Base-by-base conservation (phyloP, 1,140 invertebrate genomes). In the Philotrypesis tridentata region DNA sequence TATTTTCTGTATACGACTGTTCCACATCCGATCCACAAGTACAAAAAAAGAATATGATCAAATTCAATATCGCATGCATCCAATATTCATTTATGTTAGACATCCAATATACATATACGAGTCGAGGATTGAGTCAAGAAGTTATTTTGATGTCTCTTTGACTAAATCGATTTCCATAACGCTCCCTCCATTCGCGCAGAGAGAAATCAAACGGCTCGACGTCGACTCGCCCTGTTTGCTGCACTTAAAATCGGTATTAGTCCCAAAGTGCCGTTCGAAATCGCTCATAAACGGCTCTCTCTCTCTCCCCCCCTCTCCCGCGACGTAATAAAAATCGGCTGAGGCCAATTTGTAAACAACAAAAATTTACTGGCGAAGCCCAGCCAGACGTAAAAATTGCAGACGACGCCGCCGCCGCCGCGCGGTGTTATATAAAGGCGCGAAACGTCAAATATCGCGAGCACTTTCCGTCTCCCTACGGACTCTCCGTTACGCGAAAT, bases 11-110 rank as follows among this genome's bases (percentile, higher is more conserved):
- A 74, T 74, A 63, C 23, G 55, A 43, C 73, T 55, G 60, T 74
- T 61, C n/a, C 25, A 9, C 25, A 65, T 11, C 11, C 7, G 25
- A 48, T 48, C 55, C 63, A 63, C 63, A 72, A 70, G 9, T 37
- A 37, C n/a, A n/a, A 68, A 48, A 68, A 71, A 61, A 31, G 7
- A 79, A 79, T 14, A 55, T 61, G 61, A 79, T 29, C 31, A 79
- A 48, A 65, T 73, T 65, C 79, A 73, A 80, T 74, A 74, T 80
- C 60, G 79, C 79, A 61, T 73, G 70, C 55, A 73, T 74, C 61
- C 48, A 80, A 80, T 73, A 73, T 80, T 33, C 70, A 33, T 73
- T 31, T 67, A 74, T 14, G n/a, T 74, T 43, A 43, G 25, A 74
- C 23, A 73, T 73, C 25, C 23, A 80, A 80, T 80, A 12, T 40